Percentiles rank a stretch among this genome's conserved stretches.
Conservation (phyloP, 2,888 invertebrate genomes). For the Torymus tubicola region DNA sequence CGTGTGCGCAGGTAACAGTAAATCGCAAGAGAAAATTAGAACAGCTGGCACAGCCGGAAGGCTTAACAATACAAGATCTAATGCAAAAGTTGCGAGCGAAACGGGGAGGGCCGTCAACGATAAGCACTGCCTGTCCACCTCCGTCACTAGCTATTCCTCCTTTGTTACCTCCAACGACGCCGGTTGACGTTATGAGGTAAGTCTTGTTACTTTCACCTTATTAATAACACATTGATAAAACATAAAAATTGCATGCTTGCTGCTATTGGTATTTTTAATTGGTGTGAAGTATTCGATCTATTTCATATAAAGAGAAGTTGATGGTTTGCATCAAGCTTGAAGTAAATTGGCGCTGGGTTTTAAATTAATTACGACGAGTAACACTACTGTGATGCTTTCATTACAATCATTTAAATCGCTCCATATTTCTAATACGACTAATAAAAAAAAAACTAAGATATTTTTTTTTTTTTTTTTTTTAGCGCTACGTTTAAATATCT, state of each 20-base stretch:
- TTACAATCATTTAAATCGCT: no score
- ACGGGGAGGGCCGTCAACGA: slow-evolving; percentile 69
- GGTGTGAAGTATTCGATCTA: not conserved
- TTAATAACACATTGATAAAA: not conserved
- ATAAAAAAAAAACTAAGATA: no score
- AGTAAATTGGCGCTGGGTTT: no score
- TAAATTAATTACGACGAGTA: no score
- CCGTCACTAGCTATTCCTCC: slow-evolving; percentile 72
- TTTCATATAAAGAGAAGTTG: not conserved
- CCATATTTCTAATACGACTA: no score
- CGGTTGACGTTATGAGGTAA: slow-evolving; percentile 73
- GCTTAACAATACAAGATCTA: slow-evolving; percentile 86
- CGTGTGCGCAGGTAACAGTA: slow-evolving; percentile 80
- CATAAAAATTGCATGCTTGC: no score
- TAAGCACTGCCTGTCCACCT: slow-evolving; percentile 72
- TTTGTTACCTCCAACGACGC: slow-evolving; percentile 72
- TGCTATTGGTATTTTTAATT: no score
- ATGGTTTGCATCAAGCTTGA: not conserved
- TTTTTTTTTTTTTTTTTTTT: no score
- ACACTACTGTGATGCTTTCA: no score
- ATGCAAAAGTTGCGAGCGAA: slow-evolving; percentile 74
- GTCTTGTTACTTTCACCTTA: not conserved
- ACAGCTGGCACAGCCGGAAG: slow-evolving; percentile 88
- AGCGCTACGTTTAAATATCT: no score
- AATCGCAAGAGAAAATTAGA: slow-evolving; percentile 93